Evolutionary conservation across 2,888 invertebrate genomes (phyloP).

Genomic region (Cheilosia impressa): DNA sequence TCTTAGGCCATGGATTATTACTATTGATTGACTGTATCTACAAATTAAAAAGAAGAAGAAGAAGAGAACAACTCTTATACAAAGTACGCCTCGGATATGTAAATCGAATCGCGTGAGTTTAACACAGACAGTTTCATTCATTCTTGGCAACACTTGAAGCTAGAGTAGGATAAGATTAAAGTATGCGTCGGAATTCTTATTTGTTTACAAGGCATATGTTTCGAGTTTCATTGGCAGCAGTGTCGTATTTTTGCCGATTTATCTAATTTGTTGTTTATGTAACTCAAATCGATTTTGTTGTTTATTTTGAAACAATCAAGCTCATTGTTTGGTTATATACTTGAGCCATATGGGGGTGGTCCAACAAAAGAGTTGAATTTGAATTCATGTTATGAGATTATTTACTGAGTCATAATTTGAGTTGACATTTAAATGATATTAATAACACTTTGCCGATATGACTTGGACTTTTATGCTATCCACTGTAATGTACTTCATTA

Average conservation of each 20-base stretch:
- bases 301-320: constrained; percentile 56
- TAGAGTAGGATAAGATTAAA: constrained; percentile 14
- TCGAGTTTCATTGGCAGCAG: constrained; percentile 6
- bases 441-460: neutral
- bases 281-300: constrained; percentile 60
- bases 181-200: constrained; percentile 17
- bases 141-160: constrained; percentile 19
- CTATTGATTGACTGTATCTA: constrained; percentile 40
- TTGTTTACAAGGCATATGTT: constrained; percentile 53
- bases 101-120: constrained; percentile 51
- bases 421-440: constrained; percentile 6
- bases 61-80: neutral
- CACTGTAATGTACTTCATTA: no score
- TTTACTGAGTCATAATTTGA: constrained; percentile 9
- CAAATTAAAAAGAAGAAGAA: constrained; percentile 14
- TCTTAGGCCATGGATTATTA: constrained; percentile 11
- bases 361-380: neutral
- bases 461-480: neutral
- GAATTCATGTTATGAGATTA: constrained; percentile 8
- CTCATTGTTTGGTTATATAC: neutral
- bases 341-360: neutral
- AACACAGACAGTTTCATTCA: constrained; percentile 63
- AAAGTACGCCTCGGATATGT: constrained; percentile 47
- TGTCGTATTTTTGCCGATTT: constrained; percentile 28
- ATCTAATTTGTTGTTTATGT: constrained; percentile 55